These are phyloP conservation scores for Actias luna DNA, from an alignment of 2,888 invertebrate genomes.

Conservation along the genomic window DNA sequence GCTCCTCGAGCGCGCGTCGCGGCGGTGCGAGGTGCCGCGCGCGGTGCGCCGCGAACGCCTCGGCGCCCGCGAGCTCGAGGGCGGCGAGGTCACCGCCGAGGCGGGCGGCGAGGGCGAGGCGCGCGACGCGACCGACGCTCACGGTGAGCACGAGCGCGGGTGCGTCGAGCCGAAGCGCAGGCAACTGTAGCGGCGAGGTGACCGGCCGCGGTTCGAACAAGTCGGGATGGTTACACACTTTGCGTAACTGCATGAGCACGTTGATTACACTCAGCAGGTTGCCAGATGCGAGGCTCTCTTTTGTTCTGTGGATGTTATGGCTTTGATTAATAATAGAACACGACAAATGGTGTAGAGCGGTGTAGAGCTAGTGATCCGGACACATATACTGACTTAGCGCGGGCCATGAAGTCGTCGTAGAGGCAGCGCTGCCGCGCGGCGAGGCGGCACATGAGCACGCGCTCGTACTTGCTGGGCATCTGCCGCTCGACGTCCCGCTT, in stretches of 20 bases:
- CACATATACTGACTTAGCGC: slow-evolving; percentile 88
- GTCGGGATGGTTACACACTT: slow-evolving; percentile 99
- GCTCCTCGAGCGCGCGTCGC: slow-evolving; percentile 66
- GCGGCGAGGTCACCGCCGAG: slow-evolving; percentile 85
- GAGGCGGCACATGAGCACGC: slow-evolving; percentile 95
- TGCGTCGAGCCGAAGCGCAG: slow-evolving; percentile 85
- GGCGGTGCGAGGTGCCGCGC: slow-evolving; percentile 88
- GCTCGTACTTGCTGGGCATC: slow-evolving; percentile 97
- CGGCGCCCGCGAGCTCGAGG: slow-evolving; percentile 85
- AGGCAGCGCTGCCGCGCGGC: slow-evolving; percentile 97
- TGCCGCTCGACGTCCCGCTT: slow-evolving; percentile 98
- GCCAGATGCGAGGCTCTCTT: slow-evolving; percentile 95
- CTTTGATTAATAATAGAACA: neutral
- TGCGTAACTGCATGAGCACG: slow-evolving; percentile 97
- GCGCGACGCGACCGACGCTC: slow-evolving; percentile 63
- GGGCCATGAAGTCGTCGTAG: slow-evolving; percentile 99
- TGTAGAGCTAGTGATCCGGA: neutral
- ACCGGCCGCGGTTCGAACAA: slow-evolving; percentile 98
- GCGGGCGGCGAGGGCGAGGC: slow-evolving; percentile 88
- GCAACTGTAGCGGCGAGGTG: slow-evolving; percentile 95
- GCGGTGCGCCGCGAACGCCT: slow-evolving; percentile 93
- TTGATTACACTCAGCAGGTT: slow-evolving; percentile 97
- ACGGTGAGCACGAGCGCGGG: slow-evolving; percentile 90
- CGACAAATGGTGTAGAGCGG: neutral
- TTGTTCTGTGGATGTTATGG: slow-evolving; percentile 84